These are phyloP conservation scores for Oligia fasciuncula DNA, from an alignment of 2,888 invertebrate species.

Conservation along the genomic window DNA sequence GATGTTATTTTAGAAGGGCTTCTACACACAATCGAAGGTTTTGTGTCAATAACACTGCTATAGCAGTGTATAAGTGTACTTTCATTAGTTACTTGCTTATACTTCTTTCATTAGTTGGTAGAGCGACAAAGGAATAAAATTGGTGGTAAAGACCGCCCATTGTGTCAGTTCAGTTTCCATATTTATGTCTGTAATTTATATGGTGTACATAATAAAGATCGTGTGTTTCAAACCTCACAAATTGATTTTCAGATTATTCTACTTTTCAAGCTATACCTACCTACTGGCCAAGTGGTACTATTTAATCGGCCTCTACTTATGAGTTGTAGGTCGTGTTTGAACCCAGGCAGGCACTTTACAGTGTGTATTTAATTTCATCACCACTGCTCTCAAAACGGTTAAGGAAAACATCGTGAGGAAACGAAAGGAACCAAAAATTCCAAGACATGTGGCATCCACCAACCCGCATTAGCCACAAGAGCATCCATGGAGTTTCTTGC, in stretches of 20 bases:
- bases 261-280: neutral
- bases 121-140: neutral
- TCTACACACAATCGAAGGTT: neutral
- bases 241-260: neutral
- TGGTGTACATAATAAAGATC: too few relatives aligned
- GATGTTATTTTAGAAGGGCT: constrained; percentile 6
- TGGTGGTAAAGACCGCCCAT: too few relatives aligned
- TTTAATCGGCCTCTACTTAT: too few relatives aligned
- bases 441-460: too few relatives aligned
- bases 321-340: neutral
- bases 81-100: neutral
- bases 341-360: neutral
- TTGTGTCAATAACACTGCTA: neutral
- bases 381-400: neutral
- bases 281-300: neutral
- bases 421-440: too few relatives aligned
- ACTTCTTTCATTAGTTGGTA: neutral
- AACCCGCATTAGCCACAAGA: too few relatives aligned
- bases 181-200: too few relatives aligned
- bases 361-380: neutral
- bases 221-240: neutral
- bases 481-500: too few relatives aligned
- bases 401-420: too few relatives aligned
- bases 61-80: too few relatives aligned
- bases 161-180: too few relatives aligned